A percentile compares a stretch with the other conserved stretches of the same genome.
These are phyloP conservation scores for Drepana falcataria DNA, from an alignment of 2,888 invertebrate species.

Conservation along the genomic window DNA sequence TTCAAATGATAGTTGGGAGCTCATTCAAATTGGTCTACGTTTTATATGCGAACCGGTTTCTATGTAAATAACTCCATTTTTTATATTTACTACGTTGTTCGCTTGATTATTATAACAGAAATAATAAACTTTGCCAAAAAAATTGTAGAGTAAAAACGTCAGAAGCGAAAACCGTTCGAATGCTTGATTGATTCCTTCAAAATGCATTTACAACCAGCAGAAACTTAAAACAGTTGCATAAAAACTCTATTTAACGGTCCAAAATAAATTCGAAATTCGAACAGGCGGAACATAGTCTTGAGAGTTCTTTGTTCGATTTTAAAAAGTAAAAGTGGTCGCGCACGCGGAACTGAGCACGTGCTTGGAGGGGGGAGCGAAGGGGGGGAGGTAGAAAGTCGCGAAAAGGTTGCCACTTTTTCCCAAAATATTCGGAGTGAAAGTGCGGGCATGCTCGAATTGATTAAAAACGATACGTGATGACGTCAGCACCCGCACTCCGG, in stretches of 20 bases:
- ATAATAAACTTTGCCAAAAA: too few relatives aligned
- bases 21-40: neutral
- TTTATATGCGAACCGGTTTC: neutral
- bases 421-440: constrained; percentile 78
- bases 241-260: neutral
- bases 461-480: constrained; percentile 33
- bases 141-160: too few relatives aligned
- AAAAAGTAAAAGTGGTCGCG: constrained; percentile 72
- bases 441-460: constrained; percentile 55
- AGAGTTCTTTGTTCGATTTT: constrained; percentile 34
- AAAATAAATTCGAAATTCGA: neutral
- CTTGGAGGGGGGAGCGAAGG: constrained; percentile 19
- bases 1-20: neutral
- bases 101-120: neutral
- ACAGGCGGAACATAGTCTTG: constrained; percentile 2
- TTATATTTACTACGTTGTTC: neutral
- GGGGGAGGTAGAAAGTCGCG: constrained; percentile 64
- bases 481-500: constrained; percentile 1
- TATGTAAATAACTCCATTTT: neutral
- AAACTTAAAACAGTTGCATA: neutral
- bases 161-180: too few relatives aligned
- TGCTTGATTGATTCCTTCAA: too few relatives aligned
- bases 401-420: constrained; percentile 77
- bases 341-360: constrained; percentile 63
- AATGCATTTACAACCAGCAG: neutral